phyloP scores from a whole-genome alignment of 2,113 vertebrate species.

The Xenus cinereus region DNA sequence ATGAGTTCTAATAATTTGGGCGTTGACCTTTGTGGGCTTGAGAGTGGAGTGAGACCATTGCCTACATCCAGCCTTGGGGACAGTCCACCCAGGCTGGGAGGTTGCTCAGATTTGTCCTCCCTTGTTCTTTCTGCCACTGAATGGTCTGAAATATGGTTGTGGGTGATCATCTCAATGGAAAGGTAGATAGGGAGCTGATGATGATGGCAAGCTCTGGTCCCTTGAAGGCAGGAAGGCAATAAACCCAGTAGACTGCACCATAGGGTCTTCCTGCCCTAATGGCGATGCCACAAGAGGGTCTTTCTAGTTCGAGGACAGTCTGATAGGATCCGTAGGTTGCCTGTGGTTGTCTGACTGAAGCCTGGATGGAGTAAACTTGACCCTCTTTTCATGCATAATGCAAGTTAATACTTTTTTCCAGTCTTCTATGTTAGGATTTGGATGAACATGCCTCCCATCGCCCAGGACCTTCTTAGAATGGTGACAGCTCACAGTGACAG shows the following conservation, averaged over 20 bases:
- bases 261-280: background rate
- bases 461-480: background rate
- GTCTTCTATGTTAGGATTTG: background rate
- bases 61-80: background rate
- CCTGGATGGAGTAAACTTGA: background rate
- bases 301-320: background rate
- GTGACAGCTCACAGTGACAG: background rate
- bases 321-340: background rate
- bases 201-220: background rate
- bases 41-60: background rate
- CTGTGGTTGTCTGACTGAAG: background rate
- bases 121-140: background rate
- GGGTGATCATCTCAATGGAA: background rate
- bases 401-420: background rate
- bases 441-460: background rate
- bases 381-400: background rate
- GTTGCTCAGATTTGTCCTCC: background rate
- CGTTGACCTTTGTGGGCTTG: background rate
- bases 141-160: background rate
- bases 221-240: background rate
- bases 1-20: conserved; percentile 28
- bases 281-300: background rate
- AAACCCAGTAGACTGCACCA: background rate
- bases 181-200: background rate
- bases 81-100: background rate